Percentiles rank a stretch among this genome's conserved stretches.
These are phyloP conservation scores for Eueremaeus valkanovi DNA, from an alignment of 2,888 invertebrate species.

Conservation along the genomic window DNA sequence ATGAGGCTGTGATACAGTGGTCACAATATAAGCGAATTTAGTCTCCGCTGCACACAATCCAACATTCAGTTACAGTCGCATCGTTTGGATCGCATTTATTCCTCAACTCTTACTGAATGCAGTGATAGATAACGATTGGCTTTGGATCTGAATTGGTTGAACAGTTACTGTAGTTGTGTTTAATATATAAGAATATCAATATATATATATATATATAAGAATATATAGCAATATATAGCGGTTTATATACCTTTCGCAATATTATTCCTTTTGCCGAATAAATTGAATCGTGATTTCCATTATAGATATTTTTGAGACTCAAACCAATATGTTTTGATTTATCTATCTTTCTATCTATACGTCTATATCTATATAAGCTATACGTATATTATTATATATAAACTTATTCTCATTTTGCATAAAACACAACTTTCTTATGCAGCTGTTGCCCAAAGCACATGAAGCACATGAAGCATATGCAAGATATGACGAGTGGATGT, in stretches of 20 bases:
- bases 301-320: constrained; percentile 28
- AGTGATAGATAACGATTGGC: no score
- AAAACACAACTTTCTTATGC: constrained; percentile 28
- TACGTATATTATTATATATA: constrained; percentile 17
- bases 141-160: no score
- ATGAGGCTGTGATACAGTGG: constrained; percentile 19
- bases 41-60: no score
- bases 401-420: constrained; percentile 27
- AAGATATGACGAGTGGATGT: constrained; percentile 15
- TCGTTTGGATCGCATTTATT: no score
- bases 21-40: background rate
- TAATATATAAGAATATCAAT: no score
- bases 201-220: no score
- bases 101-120: no score
- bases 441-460: constrained; percentile 28
- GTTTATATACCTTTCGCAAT: constrained; percentile 1
- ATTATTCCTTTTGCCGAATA: background rate
- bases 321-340: constrained; percentile 28
- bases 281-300: constrained; percentile 31
- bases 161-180: no score
- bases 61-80: no score
- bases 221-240: background rate
- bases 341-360: constrained; percentile 11
- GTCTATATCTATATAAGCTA: constrained; percentile 12
- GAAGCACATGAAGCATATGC: no score